Percentiles rank a stretch among this genome's conserved stretches.
These are phyloP conservation scores for Dryococelus australis DNA, from an alignment of 2,888 invertebrate species.

Conservation along the genomic window DNA sequence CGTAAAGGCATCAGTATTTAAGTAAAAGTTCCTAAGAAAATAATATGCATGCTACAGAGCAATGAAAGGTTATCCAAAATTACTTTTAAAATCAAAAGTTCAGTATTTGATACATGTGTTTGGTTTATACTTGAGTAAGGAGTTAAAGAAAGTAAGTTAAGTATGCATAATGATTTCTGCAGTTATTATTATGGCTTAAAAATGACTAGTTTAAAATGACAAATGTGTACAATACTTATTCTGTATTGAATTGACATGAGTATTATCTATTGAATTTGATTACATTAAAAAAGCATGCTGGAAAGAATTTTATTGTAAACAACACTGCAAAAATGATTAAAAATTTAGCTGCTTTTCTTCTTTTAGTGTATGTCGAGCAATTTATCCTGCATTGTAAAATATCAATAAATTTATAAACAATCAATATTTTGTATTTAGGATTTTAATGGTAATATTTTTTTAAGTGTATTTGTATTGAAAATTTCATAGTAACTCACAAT, in stretches of 20 bases:
- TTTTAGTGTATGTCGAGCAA: not conserved
- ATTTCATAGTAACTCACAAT: not conserved
- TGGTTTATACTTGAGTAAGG: not conserved
- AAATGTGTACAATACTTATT: too few species aligned
- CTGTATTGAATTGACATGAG: too few species aligned
- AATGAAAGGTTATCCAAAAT: not conserved
- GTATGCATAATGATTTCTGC: not conserved
- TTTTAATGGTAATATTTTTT: not conserved
- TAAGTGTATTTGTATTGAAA: not conserved
- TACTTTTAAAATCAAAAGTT: not conserved
- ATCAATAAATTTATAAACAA: not conserved
- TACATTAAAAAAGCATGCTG: not conserved
- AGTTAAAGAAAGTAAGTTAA: not conserved
- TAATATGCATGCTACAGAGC: not conserved
- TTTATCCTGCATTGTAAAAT: not conserved
- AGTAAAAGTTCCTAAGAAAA: not conserved
- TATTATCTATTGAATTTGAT: not conserved
- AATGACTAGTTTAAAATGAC: too few species aligned
- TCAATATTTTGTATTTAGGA: not conserved
- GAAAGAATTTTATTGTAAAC: not conserved
- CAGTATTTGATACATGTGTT: not conserved
- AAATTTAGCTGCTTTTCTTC: not conserved
- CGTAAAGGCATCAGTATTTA: not conserved
- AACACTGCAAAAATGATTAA: not conserved
- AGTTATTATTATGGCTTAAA: not conserved